phyloP scores from a whole-genome alignment of 1,140 invertebrate genomes.

The Drosophila micromelanica region DNA sequence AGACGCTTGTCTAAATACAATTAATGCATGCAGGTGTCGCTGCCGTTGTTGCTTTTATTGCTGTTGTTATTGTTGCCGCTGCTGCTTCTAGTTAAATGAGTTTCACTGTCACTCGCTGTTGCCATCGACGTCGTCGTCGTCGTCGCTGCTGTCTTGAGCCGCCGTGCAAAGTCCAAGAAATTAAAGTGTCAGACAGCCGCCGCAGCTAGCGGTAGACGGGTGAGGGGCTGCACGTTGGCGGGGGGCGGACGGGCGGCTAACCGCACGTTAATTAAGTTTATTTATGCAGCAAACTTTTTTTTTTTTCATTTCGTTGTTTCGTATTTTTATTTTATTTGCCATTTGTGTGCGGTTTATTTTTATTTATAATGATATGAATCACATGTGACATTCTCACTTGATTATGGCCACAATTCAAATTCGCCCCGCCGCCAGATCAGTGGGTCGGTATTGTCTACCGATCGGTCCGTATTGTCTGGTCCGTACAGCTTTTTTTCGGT shows the following conservation, averaged over 20 bases:
- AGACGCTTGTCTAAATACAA: constrained; percentile 52
- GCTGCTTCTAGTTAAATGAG: constrained; percentile 24
- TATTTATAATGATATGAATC: constrained; percentile 78
- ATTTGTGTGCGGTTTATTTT: constrained; percentile 61
- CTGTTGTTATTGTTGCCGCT: constrained; percentile 11
- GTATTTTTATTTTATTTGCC: constrained; percentile 55
- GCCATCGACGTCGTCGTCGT: constrained; percentile 16
- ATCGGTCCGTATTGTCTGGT: constrained; percentile 24
- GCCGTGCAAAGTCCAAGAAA: constrained; percentile 79
- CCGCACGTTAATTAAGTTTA: constrained; percentile 80
- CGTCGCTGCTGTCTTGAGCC: constrained; percentile 68
- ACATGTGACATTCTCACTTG: constrained; percentile 75
- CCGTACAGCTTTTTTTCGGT: not conserved
- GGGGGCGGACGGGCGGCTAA: constrained; percentile 15
- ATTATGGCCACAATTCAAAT: constrained; percentile 29
- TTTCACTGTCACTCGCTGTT: constrained; percentile 55
- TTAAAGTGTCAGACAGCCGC: constrained; percentile 71
- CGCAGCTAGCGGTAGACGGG: constrained; percentile 20
- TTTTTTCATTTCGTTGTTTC: constrained; percentile 49
- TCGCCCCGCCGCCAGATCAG: constrained; percentile 19
- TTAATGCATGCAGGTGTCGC: constrained; percentile 48
- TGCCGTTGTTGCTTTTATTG: constrained; percentile 5
- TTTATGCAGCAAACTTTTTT: constrained; percentile 70
- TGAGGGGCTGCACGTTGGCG: constrained; percentile 15
- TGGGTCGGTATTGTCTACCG: constrained; percentile 22